A percentile compares a stretch with the other conserved stretches of the same genome.
phyloP scores from a whole-genome alignment of 2,888 invertebrate species.

The Agonopterix heracliana region DNA sequence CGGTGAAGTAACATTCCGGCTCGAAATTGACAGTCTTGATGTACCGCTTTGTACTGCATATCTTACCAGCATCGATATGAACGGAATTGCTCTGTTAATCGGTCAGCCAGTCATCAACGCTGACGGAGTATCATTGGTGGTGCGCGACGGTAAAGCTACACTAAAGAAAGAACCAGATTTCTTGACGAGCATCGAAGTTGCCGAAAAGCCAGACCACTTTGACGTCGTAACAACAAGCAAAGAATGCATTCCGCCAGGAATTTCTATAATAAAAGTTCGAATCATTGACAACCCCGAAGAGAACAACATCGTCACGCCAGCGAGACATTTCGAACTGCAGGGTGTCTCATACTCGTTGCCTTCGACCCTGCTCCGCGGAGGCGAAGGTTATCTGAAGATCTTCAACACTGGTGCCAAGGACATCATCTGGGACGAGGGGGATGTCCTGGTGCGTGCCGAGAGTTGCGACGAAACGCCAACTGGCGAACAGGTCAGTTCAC shows the following conservation, averaged over 20 bases:
- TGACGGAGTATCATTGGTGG: conserved; percentile 11
- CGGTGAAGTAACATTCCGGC: conserved; percentile 17
- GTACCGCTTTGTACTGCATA: conserved; percentile 9
- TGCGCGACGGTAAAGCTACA: conserved; percentile 8
- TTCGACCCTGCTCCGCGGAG: conserved; percentile 20
- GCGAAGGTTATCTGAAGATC: conserved; percentile 19
- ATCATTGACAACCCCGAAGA: conserved; percentile 9
- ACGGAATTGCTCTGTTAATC: conserved; percentile 14
- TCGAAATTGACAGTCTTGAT: conserved; percentile 13
- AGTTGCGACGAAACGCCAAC: conserved; percentile 9
- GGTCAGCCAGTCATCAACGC: conserved; percentile 21
- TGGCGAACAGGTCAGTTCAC: conserved; percentile 7
- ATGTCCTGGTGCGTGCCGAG: conserved; percentile 10
- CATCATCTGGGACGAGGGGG: conserved; percentile 9
- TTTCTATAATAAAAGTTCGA: conserved; percentile 15
- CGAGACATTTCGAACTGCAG: conserved; percentile 18
- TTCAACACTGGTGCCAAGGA: conserved; percentile 15
- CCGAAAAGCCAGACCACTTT: conserved; percentile 9
- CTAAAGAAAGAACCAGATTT: conserved; percentile 1
- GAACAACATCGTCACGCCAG: conserved; percentile 14
- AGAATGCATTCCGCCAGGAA: conserved; percentile 16
- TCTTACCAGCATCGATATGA: conserved; percentile 15
- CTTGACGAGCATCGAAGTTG: conserved; percentile 1
- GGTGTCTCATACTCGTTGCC: conserved; percentile 19
- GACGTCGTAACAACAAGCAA: conserved; percentile 9